Evolutionary conservation across 1,140 invertebrate genomes (phyloP).

Genomic region (Yoshiicerus persimilis): DNA sequence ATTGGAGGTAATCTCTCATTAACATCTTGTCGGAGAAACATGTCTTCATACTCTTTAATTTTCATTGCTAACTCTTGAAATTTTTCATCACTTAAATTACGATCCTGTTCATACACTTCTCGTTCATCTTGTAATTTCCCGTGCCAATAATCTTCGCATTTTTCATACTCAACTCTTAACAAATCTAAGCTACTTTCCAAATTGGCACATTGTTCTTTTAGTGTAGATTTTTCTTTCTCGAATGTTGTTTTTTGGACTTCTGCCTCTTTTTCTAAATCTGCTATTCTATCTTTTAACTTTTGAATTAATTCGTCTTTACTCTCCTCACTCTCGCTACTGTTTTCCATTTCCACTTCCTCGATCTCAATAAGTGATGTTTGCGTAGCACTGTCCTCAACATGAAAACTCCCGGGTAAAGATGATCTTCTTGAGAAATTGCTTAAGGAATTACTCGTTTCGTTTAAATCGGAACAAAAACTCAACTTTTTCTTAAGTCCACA

Average conservation of each 20-base stretch:
- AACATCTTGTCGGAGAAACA: constrained; percentile 60
- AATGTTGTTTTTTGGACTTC: constrained; percentile 21
- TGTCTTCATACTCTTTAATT: constrained; percentile 77
- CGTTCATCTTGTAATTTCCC: constrained; percentile 70
- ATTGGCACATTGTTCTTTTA: constrained; percentile 63
- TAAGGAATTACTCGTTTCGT: neutral
- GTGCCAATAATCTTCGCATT: constrained; percentile 82
- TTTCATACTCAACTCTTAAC: constrained; percentile 73
- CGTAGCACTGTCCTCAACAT: constrained; percentile 19
- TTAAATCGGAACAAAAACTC: neutral
- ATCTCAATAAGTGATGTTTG: neutral
- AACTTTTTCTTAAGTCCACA: constrained; percentile 46
- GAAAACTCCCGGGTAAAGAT: neutral
- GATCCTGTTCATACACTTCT: constrained; percentile 71
- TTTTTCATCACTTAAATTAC: constrained; percentile 73
- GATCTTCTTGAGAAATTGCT: neutral
- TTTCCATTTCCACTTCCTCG: neutral
- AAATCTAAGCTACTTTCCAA: constrained; percentile 71
- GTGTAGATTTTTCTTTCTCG: constrained; percentile 56
- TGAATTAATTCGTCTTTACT: constrained; percentile 27
- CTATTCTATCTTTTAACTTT: constrained; percentile 30
- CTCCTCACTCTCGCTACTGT: neutral
- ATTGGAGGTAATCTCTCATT: constrained; percentile 67
- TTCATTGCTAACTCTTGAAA: constrained; percentile 70
- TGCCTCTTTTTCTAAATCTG: constrained; percentile 45